These are phyloP conservation scores for Chelmon rostratus DNA, from an alignment of 2,797 vertebrate species.

Conservation along the genomic window DNA sequence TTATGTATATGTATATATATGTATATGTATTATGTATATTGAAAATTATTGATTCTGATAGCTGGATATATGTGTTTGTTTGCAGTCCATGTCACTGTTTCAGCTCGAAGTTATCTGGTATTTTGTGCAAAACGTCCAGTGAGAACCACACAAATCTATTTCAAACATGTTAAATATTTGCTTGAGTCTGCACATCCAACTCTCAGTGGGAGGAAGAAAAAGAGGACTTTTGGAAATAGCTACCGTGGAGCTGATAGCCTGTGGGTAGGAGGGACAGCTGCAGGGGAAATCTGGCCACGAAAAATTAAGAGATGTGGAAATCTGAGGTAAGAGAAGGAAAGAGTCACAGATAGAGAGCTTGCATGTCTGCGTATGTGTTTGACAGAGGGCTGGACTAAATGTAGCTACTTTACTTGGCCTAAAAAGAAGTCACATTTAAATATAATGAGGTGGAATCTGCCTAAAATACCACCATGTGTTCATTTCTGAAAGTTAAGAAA, in stretches of 20 bases:
- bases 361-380: neutral
- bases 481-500: neutral
- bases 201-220: neutral
- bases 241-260: neutral
- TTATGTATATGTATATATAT: neutral
- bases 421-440: neutral
- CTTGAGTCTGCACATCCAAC: neutral
- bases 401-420: neutral
- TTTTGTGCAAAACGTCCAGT: no score
- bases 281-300: neutral
- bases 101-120: neutral
- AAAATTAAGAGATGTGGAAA: neutral
- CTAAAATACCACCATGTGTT: neutral
- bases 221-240: neutral
- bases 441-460: neutral
- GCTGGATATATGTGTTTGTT: neutral
- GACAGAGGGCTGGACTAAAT: neutral
- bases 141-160: neutral
- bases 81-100: neutral
- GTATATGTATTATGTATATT: no score
- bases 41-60: no score
- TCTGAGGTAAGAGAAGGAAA: neutral
- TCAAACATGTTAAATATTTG: slow-evolving; percentile 8
- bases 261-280: neutral
- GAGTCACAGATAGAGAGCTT: neutral